phyloP scores from a whole-genome alignment of 2,113 vertebrate genomes.

The Rutilus rutilus region DNA sequence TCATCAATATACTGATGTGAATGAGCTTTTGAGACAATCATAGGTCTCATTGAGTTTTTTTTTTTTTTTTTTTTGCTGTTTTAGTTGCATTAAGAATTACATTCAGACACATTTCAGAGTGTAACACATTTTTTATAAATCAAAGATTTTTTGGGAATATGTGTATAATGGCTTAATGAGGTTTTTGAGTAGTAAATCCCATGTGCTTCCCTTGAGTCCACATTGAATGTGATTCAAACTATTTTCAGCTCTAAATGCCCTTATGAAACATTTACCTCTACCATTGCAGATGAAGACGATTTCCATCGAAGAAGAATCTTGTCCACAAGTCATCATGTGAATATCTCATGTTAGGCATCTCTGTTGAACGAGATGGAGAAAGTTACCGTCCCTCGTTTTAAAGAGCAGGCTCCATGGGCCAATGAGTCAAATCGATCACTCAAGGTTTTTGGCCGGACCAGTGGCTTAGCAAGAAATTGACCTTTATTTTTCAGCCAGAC shows the following conservation, averaged over 20 bases:
- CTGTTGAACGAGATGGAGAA: constrained; percentile 55
- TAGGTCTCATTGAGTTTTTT: not conserved
- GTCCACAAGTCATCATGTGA: not conserved
- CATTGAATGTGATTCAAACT: not conserved
- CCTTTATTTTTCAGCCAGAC: constrained; percentile 64
- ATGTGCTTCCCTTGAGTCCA: no score
- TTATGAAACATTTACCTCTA: not conserved
- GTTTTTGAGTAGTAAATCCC: no score
- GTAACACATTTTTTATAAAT: not conserved
- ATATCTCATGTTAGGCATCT: constrained; percentile 47
- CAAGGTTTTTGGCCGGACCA: constrained; percentile 73
- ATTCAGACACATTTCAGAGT: not conserved
- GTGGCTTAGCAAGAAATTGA: constrained; percentile 77
- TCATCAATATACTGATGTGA: not conserved
- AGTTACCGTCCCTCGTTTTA: constrained; percentile 10
- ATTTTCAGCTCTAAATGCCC: not conserved
- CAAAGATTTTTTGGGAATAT: no score
- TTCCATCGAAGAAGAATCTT: not conserved
- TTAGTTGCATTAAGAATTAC: not conserved
- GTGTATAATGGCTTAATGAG: not conserved
- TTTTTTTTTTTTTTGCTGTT: not conserved
- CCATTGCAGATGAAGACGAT: not conserved
- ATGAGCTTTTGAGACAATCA: not conserved
- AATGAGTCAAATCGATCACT: constrained; percentile 77
- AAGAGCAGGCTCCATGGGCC: constrained; percentile 44